A percentile compares a stretch with the other conserved stretches of the same genome.
These are phyloP conservation scores for Ammodytes marinus DNA, from an alignment of 2,113 vertebrate genomes.

Conservation along the genomic window DNA sequence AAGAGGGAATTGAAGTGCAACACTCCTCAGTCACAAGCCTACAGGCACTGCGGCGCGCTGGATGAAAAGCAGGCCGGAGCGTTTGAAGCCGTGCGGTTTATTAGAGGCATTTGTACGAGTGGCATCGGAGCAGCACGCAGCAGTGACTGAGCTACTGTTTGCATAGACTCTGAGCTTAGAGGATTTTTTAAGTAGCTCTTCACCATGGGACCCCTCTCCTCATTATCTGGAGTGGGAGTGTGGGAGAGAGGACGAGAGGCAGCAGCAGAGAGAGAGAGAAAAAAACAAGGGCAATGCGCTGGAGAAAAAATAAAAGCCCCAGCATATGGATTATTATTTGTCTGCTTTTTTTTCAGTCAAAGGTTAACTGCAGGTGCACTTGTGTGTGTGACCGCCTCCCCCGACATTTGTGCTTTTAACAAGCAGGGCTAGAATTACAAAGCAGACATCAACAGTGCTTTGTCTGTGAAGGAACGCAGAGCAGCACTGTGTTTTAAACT, in stretches of 20 bases:
- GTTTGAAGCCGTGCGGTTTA: constrained; percentile 10
- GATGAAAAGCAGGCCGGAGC: constrained; percentile 25
- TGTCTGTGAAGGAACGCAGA: constrained; percentile 3
- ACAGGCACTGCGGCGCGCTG: not conserved
- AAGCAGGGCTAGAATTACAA: constrained; percentile 21
- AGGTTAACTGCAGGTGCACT: constrained; percentile 56
- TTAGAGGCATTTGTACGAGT: constrained; percentile 38
- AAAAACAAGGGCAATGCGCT: constrained; percentile 47
- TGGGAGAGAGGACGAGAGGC: constrained; percentile 31
- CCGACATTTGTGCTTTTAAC: constrained; percentile 32
- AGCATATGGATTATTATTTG: constrained; percentile 55
- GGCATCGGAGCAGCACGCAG: constrained; percentile 24
- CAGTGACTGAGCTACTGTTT: constrained; percentile 56
- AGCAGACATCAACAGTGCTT: constrained; percentile 10
- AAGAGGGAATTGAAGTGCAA: not conserved
- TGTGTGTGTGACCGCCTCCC: constrained; percentile 22
- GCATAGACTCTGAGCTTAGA: constrained; percentile 45
- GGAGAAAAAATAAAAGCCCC: not conserved
- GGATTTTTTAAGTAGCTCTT: constrained; percentile 65
- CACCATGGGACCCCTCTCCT: constrained; percentile 56
- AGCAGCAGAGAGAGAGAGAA: constrained; percentile 13
- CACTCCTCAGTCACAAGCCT: not conserved
- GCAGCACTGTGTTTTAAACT: constrained; percentile 21
- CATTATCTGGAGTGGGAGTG: constrained; percentile 65
- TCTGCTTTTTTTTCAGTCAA: constrained; percentile 47